Percentiles rank a stretch among this genome's conserved stretches.
Evolutionary conservation across 2,113 vertebrate genomes (phyloP).

Genomic region (Oreocharis arfaki): DNA sequence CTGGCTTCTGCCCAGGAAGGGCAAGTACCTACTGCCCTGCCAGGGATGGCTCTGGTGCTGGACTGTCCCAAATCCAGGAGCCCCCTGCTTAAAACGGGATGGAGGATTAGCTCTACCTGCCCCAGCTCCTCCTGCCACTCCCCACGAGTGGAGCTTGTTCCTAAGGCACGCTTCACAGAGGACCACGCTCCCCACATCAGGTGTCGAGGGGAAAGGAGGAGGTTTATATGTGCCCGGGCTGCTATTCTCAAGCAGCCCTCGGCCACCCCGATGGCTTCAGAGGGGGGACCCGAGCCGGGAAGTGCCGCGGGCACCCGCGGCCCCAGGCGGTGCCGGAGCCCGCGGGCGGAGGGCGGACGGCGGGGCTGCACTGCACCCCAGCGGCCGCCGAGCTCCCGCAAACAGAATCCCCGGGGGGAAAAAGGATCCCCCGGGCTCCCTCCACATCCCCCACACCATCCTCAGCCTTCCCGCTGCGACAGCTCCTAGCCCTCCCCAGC

Average conservation of each 20-base stretch:
- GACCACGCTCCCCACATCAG: rapidly evolving
- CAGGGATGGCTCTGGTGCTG: background rate
- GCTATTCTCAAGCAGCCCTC: background rate
- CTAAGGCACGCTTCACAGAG: background rate
- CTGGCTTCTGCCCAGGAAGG: background rate
- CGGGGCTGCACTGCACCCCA: background rate
- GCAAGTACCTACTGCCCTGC: background rate
- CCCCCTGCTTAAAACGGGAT: background rate
- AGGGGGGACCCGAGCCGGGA: rapidly evolving
- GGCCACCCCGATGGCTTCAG: background rate
- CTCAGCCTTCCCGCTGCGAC: background rate
- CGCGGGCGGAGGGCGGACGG: background rate
- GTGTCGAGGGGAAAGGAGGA: background rate
- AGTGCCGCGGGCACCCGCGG: rapidly evolving
- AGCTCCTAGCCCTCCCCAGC: background rate
- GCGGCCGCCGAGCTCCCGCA: background rate
- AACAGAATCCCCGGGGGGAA: rapidly evolving
- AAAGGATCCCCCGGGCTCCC: background rate
- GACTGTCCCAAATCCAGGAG: background rate
- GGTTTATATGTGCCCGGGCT: rapidly evolving
- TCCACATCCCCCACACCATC: background rate
- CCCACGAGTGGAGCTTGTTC: background rate
- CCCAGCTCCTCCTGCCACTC: background rate
- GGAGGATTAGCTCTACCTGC: background rate
- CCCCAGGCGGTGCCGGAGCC: background rate